Conservation (phyloP, 2,888 invertebrate genomes). For the Tinea trinotella region DNA sequence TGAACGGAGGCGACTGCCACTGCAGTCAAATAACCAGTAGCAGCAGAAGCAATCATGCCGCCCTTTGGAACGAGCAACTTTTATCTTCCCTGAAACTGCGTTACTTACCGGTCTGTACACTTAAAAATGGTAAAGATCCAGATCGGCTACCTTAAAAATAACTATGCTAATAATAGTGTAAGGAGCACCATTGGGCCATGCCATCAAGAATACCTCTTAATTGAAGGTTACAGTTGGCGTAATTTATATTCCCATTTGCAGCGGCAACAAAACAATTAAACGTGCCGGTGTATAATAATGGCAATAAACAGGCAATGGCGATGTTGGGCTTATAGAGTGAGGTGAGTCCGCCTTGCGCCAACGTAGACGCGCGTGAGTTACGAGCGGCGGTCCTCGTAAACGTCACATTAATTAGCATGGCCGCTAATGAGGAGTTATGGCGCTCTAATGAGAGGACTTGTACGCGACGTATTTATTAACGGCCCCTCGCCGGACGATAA, state of each 20-base stretch:
- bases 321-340: slow-evolving; percentile 4
- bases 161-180: too few species aligned
- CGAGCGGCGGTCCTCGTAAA: slow-evolving; percentile 51
- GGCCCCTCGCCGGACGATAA: slow-evolving; percentile 24
- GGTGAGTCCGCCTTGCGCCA: slow-evolving; percentile 7
- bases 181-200: too few species aligned
- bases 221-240: not conserved
- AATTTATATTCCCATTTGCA: not conserved
- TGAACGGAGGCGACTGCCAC: too few species aligned
- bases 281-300: slow-evolving; percentile 10
- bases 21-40: too few species aligned
- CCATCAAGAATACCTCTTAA: not conserved
- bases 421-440: slow-evolving; percentile 71
- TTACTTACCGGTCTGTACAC: too few species aligned
- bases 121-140: too few species aligned
- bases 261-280: slow-evolving; percentile 5
- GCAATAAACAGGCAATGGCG: slow-evolving; percentile 4
- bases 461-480: slow-evolving; percentile 46
- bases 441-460: slow-evolving; percentile 64
- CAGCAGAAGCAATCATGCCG: too few species aligned
- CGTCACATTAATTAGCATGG: slow-evolving; percentile 69
- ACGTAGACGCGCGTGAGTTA: slow-evolving; percentile 28
- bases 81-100: too few species aligned
- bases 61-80: too few species aligned
- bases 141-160: too few species aligned